Base-by-base conservation (phyloP, 2,888 invertebrate genomes). In the Acanthopleura granulata region DNA sequence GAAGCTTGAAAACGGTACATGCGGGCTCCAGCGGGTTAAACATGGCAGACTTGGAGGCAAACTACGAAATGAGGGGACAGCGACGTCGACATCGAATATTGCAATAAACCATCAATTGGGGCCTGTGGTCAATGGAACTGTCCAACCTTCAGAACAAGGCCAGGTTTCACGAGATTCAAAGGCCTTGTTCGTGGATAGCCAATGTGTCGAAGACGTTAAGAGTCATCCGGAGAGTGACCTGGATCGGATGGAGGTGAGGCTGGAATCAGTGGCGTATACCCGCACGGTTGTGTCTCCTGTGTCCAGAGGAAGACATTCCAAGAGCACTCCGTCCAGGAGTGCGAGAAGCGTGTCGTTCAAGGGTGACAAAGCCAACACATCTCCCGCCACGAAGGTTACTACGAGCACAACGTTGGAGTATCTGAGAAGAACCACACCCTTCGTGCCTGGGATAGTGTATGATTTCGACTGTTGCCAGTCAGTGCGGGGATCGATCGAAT, bases 331-430 rank as follows among this genome's bases (percentile, higher is more conserved):
- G 12, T n/a, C n/a, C 22, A 57, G 22, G 22, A 57, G 57, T 57
- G 57, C 3, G 57, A 18, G 22, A 57, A 57, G 57, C 22, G n/a
- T 57, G 12, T 57, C 22, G 3, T n/a, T 22, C 22, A 22, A 57
- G 18, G 57, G 12, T n/a, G 29, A 66, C 27, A 66, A 27, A 27
- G 18, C 66, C 27, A 27, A 3, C 50, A 74, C 79, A 30, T 74
- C 76, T 51, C 79, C 81, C 1, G 79, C 77, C 22, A 81, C 81
- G n/a, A 75, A 78, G 11, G 25, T 81, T 66, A 79, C 81, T 15
- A 16, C 79, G 3, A 78, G 77, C 6, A 78, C 78, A 27, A 81
- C 81, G 0, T 76, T 79, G 75, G 72, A 78, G 40, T 77, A 27
- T 22, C 18, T 27, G 22, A 66, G 29, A 27, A 22, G 12, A 22